Base-by-base conservation (phyloP, 2,888 invertebrate species). In the Bombyx huttoni region DNA sequence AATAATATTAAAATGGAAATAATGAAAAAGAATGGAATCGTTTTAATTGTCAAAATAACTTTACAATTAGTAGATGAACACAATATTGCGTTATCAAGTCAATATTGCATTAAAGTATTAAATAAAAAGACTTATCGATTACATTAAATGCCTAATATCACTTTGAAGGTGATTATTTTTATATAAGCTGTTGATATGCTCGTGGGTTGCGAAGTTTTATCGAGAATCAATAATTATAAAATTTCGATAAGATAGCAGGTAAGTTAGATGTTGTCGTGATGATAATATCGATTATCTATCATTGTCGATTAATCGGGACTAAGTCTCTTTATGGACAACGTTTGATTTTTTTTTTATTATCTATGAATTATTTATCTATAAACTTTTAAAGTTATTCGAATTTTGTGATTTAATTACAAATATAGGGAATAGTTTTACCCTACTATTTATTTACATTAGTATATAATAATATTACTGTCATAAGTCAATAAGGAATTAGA, bases 221-320 rank as follows among this genome's bases (percentile, higher is more conserved):
- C 52, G 60, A 56, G 62, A 65, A 75, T 75, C 66, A 70, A 73
- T 65, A 40, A 40, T 40, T 40, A 40, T 40, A 68, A 68, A 60
- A 59, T 67, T 67, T 58, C 63, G 79, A 78, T 79, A 67, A 62
- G 65, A 67, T 63, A 24, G 24, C 24, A 24, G 24, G 24, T 24
- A 71, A 58, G 70, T 67, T 73, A 68, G 68, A 70, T 68, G 70
- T 62, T 54, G 51, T 52, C 58, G 61, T 60, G 52, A 56, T 54
- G 69, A 75, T 72, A 68, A 60, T 58, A 70, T 70, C 71, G 64
- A 71, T 67, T 62, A 55, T 60, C 60, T 59, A 63, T 59, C 58
- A 47, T 62, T 64, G 65, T 64, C 66, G 53, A 52, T 52, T 47
- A 54, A 49, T 53, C 48, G 51, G 47, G 40, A 40, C 40, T 40